Evolutionary conservation across 2,888 invertebrate species (phyloP).

Genomic region (Rosalia funebris): DNA sequence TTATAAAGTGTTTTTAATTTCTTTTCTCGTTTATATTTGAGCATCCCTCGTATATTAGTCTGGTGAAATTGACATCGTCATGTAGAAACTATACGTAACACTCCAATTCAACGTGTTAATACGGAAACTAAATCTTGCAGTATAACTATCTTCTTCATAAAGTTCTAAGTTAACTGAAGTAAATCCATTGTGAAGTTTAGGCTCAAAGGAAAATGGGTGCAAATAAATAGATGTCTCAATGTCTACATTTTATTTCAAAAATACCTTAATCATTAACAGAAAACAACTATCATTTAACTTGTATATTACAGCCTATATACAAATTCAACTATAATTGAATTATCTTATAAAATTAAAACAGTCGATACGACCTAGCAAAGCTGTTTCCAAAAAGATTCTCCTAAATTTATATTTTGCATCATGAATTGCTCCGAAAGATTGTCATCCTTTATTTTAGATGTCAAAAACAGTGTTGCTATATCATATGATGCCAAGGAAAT

Average conservation of each 20-base stretch:
- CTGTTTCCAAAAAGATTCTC: neutral
- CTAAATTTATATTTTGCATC: constrained; percentile 10
- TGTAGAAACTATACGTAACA: no score
- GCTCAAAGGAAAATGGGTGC: no score
- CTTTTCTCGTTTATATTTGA: no score
- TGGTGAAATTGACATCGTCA: no score
- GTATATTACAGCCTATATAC: constrained; percentile 30
- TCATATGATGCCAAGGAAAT: constrained; percentile 30
- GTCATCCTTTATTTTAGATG: constrained; percentile 1
- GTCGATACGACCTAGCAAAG: neutral
- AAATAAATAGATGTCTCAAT: no score
- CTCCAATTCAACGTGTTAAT: no score
- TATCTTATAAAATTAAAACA: constrained; percentile 17
- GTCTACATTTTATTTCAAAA: constrained; percentile 52
- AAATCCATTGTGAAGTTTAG: no score
- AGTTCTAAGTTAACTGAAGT: no score
- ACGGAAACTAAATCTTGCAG: no score
- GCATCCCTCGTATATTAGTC: no score
- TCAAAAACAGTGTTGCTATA: constrained; percentile 11
- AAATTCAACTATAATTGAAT: constrained; percentile 26
- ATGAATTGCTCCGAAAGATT: constrained; percentile 20
- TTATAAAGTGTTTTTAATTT: no score
- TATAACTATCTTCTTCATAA: no score
- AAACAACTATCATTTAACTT: constrained; percentile 48
- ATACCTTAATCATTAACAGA: constrained; percentile 51